Evolutionary conservation across 2,113 vertebrate species (phyloP).

Genomic region (Lycaon pictus): DNA sequence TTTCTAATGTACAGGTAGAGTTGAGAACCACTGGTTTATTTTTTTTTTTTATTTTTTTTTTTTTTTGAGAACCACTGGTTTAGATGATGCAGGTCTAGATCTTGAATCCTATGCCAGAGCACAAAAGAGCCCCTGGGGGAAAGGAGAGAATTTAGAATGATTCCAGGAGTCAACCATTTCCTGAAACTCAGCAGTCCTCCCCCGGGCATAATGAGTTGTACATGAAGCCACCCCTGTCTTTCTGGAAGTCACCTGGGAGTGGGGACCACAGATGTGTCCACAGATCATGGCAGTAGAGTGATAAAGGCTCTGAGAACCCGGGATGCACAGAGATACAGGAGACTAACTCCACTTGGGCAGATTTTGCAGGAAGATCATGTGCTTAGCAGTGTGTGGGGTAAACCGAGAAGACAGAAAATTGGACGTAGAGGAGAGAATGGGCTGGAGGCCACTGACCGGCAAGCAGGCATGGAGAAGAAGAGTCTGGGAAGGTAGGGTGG

Average conservation of each 20-base stretch:
- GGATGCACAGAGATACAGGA: neutral
- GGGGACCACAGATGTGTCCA: neutral
- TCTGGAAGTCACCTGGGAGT: neutral
- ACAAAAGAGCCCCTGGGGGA: neutral
- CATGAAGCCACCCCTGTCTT: neutral
- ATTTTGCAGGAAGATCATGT: neutral
- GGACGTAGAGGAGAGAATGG: neutral
- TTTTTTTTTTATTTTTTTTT: too few species aligned
- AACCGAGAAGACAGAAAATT: neutral
- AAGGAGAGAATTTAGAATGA: neutral
- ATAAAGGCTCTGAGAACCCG: neutral
- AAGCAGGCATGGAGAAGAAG: neutral
- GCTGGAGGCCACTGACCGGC: neutral
- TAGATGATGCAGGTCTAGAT: neutral
- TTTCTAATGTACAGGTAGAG: neutral
- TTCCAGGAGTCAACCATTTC: neutral
- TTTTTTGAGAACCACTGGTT: neutral
- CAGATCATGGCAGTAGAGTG: neutral
- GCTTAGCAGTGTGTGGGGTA: neutral
- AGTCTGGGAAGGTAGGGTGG: neutral
- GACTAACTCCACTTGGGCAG: neutral
- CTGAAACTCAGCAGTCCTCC: neutral
- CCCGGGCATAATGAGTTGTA: neutral
- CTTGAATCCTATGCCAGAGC: neutral
- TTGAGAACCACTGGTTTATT: neutral